Conservation (phyloP, 2,113 vertebrate genomes). For the Saccopteryx bilineata region DNA sequence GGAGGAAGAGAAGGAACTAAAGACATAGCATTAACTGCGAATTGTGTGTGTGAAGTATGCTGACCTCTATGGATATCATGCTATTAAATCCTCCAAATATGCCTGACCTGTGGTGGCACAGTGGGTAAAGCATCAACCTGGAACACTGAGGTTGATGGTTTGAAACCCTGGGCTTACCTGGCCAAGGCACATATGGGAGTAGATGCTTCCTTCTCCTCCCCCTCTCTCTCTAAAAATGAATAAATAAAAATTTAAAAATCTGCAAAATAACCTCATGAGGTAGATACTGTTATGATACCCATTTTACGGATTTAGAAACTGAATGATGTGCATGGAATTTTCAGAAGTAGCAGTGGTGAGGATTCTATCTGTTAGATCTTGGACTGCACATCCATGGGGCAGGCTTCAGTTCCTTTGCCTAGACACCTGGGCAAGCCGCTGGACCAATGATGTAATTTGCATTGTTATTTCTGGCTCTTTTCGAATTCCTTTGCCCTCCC, state of each 20-base stretch:
- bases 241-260: too few relatives aligned
- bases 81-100: background rate
- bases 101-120: too few relatives aligned
- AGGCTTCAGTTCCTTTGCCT: background rate
- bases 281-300: fast-evolving
- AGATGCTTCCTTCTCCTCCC: too few relatives aligned
- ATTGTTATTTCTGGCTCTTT: background rate
- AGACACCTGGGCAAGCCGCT: background rate
- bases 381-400: background rate
- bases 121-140: too few relatives aligned
- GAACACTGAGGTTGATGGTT: too few relatives aligned
- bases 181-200: too few relatives aligned
- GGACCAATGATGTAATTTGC: background rate
- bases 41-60: background rate
- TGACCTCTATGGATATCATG: background rate
- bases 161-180: too few relatives aligned
- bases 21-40: background rate
- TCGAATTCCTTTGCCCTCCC: background rate
- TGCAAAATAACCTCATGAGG: too few relatives aligned
- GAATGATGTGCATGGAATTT: background rate
- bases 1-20: background rate
- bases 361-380: background rate
- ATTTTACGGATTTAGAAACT: background rate
- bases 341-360: background rate
- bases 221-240: too few relatives aligned